These are phyloP conservation scores for Norana najaformis DNA, from an alignment of 2,888 invertebrate species.

Conservation along the genomic window DNA sequence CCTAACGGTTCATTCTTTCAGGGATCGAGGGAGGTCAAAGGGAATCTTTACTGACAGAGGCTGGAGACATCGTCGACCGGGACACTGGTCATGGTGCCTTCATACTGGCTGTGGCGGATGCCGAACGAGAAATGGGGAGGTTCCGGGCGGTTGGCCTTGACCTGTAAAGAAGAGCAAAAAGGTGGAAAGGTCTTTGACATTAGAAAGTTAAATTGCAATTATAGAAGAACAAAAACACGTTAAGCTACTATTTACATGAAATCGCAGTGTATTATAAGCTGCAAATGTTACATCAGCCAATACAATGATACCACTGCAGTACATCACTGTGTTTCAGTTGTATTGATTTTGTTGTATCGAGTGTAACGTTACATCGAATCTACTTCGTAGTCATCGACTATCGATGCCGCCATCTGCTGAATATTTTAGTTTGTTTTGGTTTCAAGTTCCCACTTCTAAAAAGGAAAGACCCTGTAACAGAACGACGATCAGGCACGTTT, in stretches of 20 bases:
- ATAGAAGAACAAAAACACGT: neutral
- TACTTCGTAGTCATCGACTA: too few species aligned
- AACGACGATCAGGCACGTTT: neutral
- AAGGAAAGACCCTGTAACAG: neutral
- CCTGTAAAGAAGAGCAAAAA: neutral
- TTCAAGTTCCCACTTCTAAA: neutral
- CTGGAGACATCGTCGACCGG: neutral
- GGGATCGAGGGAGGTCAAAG: neutral
- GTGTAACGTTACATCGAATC: neutral
- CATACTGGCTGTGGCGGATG: constrained; percentile 61
- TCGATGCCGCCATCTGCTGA: neutral
- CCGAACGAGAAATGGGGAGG: constrained; percentile 62
- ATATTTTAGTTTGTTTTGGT: neutral
- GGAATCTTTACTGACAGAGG: neutral
- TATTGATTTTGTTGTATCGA: neutral
- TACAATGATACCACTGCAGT: neutral
- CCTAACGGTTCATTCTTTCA: neutral
- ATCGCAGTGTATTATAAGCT: neutral
- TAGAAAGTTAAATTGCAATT: neutral
- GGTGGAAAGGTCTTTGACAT: neutral
- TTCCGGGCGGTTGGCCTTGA: constrained; percentile 47
- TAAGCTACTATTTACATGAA: neutral
- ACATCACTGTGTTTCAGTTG: neutral
- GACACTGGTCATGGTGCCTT: neutral
- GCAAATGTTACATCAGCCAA: too few species aligned